These are phyloP conservation scores for Fundulus diaphanus DNA, from an alignment of 2,797 vertebrate species.

Conservation along the genomic window DNA sequence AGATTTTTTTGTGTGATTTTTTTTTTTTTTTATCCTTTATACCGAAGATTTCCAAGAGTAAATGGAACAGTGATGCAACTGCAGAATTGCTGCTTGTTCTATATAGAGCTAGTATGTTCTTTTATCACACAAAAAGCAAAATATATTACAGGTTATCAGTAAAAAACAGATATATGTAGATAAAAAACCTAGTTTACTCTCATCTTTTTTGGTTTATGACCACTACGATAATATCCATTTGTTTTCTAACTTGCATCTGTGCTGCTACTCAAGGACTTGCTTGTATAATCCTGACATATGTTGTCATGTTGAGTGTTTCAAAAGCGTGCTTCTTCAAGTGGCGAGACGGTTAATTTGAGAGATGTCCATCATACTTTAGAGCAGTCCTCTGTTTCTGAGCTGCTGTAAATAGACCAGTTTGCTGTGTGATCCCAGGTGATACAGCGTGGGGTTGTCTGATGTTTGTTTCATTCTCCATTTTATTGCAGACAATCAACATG, in stretches of 20 bases:
- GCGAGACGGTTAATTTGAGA: conserved; percentile 36
- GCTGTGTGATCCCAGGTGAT: conserved; percentile 21
- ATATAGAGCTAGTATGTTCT: not conserved
- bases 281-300: not conserved
- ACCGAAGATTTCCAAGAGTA: not conserved
- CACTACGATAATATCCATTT: conserved; percentile 17
- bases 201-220: conserved; percentile 6
- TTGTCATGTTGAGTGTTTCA: conserved; percentile 2
- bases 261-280: not conserved
- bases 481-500: conserved; percentile 9
- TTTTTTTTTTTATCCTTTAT: conserved; percentile 10
- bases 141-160: not conserved
- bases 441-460: not conserved
- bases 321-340: conserved; percentile 14
- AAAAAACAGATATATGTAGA: not conserved
- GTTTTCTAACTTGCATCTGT: conserved; percentile 3
- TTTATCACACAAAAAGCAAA: not conserved
- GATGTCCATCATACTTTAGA: conserved; percentile 27
- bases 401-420: not conserved
- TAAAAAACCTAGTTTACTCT: not conserved
- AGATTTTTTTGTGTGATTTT: not conserved
- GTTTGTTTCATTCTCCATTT: conserved; percentile 26
- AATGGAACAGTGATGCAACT: not conserved
- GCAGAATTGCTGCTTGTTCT: not conserved
- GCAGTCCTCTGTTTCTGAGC: not conserved